phyloP scores from a whole-genome alignment of 2,888 invertebrate species.

The Colostygia pectinataria region DNA sequence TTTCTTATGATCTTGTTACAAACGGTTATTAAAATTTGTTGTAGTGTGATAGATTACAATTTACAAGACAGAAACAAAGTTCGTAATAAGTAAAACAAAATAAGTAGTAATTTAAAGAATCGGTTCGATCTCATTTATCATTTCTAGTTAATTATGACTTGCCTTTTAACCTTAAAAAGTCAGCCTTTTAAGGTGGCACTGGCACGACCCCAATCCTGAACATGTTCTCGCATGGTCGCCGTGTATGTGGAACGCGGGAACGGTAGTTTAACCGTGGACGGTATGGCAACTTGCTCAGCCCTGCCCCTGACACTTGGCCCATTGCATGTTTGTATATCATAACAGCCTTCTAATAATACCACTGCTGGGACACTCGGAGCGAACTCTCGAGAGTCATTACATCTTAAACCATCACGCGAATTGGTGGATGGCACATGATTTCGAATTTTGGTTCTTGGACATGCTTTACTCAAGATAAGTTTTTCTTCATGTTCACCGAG shows the following conservation, averaged over 20 bases:
- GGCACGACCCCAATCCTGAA: slow-evolving; percentile 53
- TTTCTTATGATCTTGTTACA: slow-evolving; percentile 4
- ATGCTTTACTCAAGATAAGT: too few relatives aligned
- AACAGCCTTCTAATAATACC: slow-evolving; percentile 28
- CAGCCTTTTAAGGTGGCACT: slow-evolving; percentile 39
- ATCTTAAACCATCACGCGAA: too few relatives aligned
- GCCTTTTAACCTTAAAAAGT: slow-evolving; percentile 33
- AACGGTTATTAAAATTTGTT: slow-evolving; percentile 1
- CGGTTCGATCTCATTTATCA: slow-evolving; percentile 8
- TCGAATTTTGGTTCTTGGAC: too few relatives aligned
- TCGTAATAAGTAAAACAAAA: too few relatives aligned
- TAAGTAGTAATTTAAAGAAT: neutral
- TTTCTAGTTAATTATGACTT: slow-evolving; percentile 29
- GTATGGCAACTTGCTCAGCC: slow-evolving; percentile 59
- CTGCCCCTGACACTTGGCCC: slow-evolving; percentile 59
- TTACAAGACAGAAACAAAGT: too few relatives aligned
- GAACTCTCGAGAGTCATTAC: too few relatives aligned
- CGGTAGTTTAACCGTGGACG: slow-evolving; percentile 61
- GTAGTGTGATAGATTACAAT: too few relatives aligned
- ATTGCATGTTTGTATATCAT: slow-evolving; percentile 51
- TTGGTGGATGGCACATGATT: too few relatives aligned
- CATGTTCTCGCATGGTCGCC: slow-evolving; percentile 51
- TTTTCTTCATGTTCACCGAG: too few relatives aligned
- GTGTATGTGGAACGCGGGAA: slow-evolving; percentile 78
- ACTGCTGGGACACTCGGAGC: too few relatives aligned